phyloP scores from a whole-genome alignment of 2,113 vertebrate species.

The Gambusia affinis region DNA sequence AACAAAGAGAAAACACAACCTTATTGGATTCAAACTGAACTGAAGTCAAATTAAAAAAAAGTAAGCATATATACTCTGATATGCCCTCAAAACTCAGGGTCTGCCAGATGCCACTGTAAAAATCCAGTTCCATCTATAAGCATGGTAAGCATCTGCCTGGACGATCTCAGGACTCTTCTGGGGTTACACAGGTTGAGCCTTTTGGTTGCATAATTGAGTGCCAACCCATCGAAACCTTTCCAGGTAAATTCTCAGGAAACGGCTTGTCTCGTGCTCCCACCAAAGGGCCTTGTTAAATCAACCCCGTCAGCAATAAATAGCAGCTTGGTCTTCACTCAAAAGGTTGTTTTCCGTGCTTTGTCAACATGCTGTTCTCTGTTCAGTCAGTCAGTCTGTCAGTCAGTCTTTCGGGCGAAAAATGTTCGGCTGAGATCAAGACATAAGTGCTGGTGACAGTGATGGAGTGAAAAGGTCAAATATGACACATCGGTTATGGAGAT shows the following conservation, averaged over 20 bases:
- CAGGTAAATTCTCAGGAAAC: slow-evolving; percentile 12
- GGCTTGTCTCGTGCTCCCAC: slow-evolving; percentile 34
- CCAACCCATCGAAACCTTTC: background rate
- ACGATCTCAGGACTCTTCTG: too few species aligned
- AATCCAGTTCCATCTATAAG: too few species aligned
- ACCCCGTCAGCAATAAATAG: slow-evolving; percentile 54
- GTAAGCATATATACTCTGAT: too few species aligned
- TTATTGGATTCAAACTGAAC: too few species aligned
- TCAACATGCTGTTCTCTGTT: slow-evolving; percentile 49
- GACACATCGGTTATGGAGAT: slow-evolving; percentile 51
- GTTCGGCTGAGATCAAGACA: slow-evolving; percentile 56
- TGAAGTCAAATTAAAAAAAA: too few species aligned
- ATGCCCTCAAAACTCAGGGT: too few species aligned
- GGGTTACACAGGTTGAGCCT: too few species aligned
- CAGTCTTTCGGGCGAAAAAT: slow-evolving; percentile 56
- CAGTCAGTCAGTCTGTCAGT: slow-evolving; percentile 18
- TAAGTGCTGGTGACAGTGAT: slow-evolving; percentile 68
- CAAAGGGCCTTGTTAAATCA: slow-evolving; percentile 53
- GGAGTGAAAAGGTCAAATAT: slow-evolving; percentile 76
- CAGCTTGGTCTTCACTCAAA: slow-evolving; percentile 61
- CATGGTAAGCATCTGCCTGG: too few species aligned
- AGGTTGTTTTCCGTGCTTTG: slow-evolving; percentile 55
- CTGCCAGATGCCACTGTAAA: too few species aligned
- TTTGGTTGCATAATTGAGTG: background rate
- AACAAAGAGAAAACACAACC: too few species aligned